Percentiles rank a stretch among this genome's conserved stretches.
Evolutionary conservation across 92 coral and sea anemone genomes (phyloP).

Genomic region (Chrysogorgia sp.): DNA sequence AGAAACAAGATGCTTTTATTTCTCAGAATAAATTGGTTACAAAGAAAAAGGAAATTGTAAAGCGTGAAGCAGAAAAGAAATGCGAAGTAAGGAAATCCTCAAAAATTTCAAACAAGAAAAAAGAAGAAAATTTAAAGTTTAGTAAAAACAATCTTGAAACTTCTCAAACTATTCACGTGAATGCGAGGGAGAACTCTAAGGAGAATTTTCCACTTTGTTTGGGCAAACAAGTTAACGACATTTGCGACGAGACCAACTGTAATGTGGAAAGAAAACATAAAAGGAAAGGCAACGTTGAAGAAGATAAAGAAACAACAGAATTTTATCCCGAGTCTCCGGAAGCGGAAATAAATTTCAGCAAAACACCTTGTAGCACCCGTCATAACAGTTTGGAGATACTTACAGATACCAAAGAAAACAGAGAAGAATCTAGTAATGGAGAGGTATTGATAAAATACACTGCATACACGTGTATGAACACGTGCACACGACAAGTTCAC

Average conservation of each 20-base stretch:
- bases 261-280: not conserved
- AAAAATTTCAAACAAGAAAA: not conserved
- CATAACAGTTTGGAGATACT: constrained; percentile 84
- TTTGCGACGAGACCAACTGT: not conserved
- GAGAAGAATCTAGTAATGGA: constrained; percentile 27
- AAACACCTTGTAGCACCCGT: constrained; percentile 97
- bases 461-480: not conserved
- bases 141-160: not conserved
- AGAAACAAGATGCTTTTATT: not conserved
- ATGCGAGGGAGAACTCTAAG: not conserved
- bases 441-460: constrained; percentile 16
- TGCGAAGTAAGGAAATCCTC: not conserved
- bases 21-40: not conserved
- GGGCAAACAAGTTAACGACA: not conserved
- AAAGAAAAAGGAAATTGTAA: not conserved
- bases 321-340: constrained; percentile 96
- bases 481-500: too few relatives aligned
- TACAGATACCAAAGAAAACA: constrained; percentile 57
- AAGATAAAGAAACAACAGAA: constrained; percentile 9
- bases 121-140: not conserved
- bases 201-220: not conserved
- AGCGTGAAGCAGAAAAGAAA: not conserved
- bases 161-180: not conserved
- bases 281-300: not conserved
- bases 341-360: constrained; percentile 83